Evolutionary conservation across 2,888 invertebrate genomes (phyloP), one percentile per base, ranked within the genome.

Genomic region (Drosophila heteroneura): DNA sequence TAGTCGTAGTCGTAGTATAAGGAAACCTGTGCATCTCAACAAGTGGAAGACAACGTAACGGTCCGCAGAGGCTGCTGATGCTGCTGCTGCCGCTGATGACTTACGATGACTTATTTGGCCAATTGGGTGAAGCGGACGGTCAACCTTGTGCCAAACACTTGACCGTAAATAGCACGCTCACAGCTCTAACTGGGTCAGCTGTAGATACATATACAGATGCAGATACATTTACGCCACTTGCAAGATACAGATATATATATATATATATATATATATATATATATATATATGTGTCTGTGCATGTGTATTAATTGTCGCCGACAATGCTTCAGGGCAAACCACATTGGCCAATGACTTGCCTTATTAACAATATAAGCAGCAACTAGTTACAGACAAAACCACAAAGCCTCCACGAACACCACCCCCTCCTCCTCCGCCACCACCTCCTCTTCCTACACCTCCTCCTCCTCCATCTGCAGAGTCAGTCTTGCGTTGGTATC

Each of bases 71-170:
- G 37, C 53, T 41, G 52, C 47, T 57, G 37, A 5, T 39, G 39
- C 26, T 12, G 56, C 54, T 57, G 56, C 14, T n/a, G 39, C 2
- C 19, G 37, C 35, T 60, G 61, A 39, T 57, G 64, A 60, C 26
- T 26, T 26, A 26, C 70, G 81, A 80, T 82, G 81, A 81, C 88
- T 89, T 86, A 86, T 90, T 90, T 86, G 86, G 86, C 86, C 89
- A 86, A 86, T 86, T 86, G 90, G 86, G 86, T 86, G 86, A 86
- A 88, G 76, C 81, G 78, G 69, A 72, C 60, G 63, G 75, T 56
- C 76, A 89, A 82, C 85, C 87, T 85, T 88, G 85, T 69, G 74
- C 65, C 71, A 64, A 76, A 81, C 90, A 88, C 85, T 85, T 90
- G 88, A 90, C 85, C 85, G 89, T 83, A 90, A 86, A 86, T 86